Conservation (phyloP, 2,797 vertebrate species). For the Artibeus lituratus region DNA sequence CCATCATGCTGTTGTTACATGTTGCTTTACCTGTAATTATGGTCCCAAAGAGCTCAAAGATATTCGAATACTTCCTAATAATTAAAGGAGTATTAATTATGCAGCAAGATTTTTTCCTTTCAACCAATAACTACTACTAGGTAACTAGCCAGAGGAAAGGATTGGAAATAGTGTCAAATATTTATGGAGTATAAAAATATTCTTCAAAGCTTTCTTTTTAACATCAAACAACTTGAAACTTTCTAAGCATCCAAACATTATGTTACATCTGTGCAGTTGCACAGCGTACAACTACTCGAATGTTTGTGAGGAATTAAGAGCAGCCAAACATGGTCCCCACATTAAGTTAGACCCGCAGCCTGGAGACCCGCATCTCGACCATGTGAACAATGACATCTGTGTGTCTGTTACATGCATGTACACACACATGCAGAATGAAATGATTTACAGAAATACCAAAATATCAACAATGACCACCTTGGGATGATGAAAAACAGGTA, state of each 20-base stretch:
- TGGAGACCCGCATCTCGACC: neutral
- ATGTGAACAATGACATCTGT: neutral
- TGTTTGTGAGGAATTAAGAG: neutral
- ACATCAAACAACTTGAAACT: neutral
- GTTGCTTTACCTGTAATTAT: neutral
- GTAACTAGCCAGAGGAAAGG: neutral
- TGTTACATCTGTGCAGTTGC: neutral
- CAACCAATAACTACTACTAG: neutral
- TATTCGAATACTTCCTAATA: slow-evolving; percentile 25
- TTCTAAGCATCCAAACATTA: neutral
- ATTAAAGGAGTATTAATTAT: slow-evolving; percentile 39
- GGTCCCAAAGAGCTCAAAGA: neutral
- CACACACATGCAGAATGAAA: neutral
- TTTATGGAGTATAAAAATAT: neutral
- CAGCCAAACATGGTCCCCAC: neutral
- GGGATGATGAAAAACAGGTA: neutral
- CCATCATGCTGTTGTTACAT: neutral
- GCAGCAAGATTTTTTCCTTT: slow-evolving; percentile 30
- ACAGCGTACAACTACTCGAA: neutral
- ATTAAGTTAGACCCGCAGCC: neutral
- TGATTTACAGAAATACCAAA: neutral
- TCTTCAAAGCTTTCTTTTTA: slow-evolving; percentile 27
- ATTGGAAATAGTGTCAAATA: slow-evolving; percentile 20
- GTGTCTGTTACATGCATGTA: neutral
- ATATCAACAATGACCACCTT: neutral